Conservation (phyloP, 2,888 invertebrate species). For the Protodeltote pygarga region DNA sequence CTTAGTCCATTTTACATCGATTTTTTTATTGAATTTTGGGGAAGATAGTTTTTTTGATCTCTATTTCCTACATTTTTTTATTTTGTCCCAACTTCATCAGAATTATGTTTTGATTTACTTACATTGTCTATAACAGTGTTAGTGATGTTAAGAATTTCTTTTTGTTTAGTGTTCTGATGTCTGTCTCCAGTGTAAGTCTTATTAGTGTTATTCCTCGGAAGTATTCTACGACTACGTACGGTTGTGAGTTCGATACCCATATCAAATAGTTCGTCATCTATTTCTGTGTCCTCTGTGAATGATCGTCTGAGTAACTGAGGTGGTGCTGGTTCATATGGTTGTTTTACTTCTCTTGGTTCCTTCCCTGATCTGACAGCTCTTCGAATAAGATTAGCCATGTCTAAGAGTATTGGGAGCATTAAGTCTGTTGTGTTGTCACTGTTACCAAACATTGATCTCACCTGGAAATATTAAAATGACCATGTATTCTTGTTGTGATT, state of each 20-base stretch:
- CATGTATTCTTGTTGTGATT: slow-evolving; percentile 22
- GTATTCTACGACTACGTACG: slow-evolving; percentile 56
- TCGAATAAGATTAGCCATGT: slow-evolving; percentile 88
- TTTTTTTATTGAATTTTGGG: too few species aligned
- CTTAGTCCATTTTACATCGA: too few species aligned
- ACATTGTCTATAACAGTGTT: slow-evolving; percentile 57
- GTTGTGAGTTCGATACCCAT: slow-evolving; percentile 57
- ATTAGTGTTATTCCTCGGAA: slow-evolving; percentile 58
- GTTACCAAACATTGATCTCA: slow-evolving; percentile 87
- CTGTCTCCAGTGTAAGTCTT: slow-evolving; percentile 49
- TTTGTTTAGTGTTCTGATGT: slow-evolving; percentile 48
- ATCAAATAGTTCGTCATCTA: slow-evolving; percentile 70
- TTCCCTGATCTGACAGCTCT: slow-evolving; percentile 79
- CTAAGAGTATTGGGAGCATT: slow-evolving; percentile 88
- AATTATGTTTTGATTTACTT: slow-evolving; percentile 48
- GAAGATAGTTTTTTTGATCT: too few species aligned
- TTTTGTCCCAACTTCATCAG: neutral
- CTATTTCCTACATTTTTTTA: neutral
- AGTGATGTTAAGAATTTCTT: slow-evolving; percentile 42
- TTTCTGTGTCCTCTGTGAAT: slow-evolving; percentile 66
- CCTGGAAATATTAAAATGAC: slow-evolving; percentile 72
- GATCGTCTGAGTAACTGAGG: slow-evolving; percentile 73
- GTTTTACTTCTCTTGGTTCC: slow-evolving; percentile 68
- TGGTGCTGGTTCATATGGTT: slow-evolving; percentile 54
- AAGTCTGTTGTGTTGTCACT: slow-evolving; percentile 85